Conservation (phyloP, 2,113 vertebrate genomes). For the Perccottus glenii region DNA sequence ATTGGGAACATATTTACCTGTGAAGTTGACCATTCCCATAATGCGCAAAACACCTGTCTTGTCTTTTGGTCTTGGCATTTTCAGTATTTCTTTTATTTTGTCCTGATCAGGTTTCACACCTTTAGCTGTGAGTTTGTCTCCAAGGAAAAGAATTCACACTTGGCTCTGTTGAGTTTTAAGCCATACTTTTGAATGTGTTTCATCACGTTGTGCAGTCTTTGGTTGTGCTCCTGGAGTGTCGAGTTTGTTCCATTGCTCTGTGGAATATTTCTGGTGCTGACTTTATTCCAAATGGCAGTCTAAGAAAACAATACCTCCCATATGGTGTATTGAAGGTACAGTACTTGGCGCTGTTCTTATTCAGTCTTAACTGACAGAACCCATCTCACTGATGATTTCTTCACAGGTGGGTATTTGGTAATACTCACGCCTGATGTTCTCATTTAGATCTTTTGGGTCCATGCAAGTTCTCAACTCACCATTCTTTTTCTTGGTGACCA, state of each 20-base stretch:
- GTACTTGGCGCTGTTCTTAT: not conserved
- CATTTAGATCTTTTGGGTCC: not conserved
- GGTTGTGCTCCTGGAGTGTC: constrained; percentile 1
- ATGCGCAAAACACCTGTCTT: not conserved
- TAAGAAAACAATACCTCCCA: not conserved
- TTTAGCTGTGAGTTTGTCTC: too few relatives aligned
- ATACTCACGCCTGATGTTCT: not conserved
- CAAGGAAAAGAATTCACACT: too few relatives aligned
- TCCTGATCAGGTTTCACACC: not conserved
- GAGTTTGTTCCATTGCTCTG: constrained; percentile 9
- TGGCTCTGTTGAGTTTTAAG: too few relatives aligned
- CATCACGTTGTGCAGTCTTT: not conserved
- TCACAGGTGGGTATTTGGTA: not conserved
- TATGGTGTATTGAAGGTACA: not conserved
- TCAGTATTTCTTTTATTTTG: not conserved
- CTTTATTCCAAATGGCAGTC: not conserved
- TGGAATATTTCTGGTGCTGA: constrained; percentile 2
- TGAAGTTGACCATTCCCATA: not conserved
- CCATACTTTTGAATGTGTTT: not conserved
- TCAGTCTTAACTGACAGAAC: not conserved
- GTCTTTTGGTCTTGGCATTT: not conserved
- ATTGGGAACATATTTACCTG: not conserved
- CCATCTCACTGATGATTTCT: not conserved
- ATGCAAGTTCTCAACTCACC: not conserved
- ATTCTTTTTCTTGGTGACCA: not conserved